phyloP scores from a whole-genome alignment of 92 coral and sea anemone species.

The Zoanthus solanderi region DNA sequence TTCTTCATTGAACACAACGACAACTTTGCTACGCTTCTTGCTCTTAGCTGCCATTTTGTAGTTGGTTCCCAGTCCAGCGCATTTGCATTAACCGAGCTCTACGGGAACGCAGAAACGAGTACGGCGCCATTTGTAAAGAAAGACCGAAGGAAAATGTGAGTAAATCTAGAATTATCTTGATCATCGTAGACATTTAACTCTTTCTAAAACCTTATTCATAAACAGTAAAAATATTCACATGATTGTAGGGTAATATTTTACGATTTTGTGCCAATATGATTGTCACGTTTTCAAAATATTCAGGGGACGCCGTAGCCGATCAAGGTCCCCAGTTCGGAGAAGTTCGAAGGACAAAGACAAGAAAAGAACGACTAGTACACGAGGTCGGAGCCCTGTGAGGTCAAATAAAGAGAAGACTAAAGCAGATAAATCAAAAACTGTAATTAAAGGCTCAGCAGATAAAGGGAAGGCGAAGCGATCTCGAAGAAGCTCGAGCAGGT shows the following conservation, averaged over 20 bases:
- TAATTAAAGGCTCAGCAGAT: constrained; percentile 52
- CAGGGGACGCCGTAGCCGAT: constrained; percentile 92
- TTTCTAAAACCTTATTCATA: neutral
- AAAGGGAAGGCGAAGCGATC: constrained; percentile 56
- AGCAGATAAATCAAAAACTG: constrained; percentile 60
- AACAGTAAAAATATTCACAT: neutral
- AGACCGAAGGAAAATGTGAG: constrained; percentile 52
- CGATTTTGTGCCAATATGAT: constrained; percentile 21
- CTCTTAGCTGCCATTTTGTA: constrained; percentile 44
- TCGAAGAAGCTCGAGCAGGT: constrained; percentile 93
- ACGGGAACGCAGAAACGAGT: neutral
- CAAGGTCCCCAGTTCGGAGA: constrained; percentile 83
- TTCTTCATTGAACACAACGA: constrained; percentile 31
- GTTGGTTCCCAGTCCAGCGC: neutral
- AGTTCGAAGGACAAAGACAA: constrained; percentile 82
- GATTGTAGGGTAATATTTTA: neutral
- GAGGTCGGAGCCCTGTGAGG: constrained; percentile 94
- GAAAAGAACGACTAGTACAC: constrained; percentile 73
- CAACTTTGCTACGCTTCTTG: constrained; percentile 28
- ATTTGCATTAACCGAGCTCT: too few relatives aligned
- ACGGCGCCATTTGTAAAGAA: constrained; percentile 52
- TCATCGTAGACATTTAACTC: constrained; percentile 24
- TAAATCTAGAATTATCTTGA: constrained; percentile 50
- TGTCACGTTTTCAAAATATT: constrained; percentile 22
- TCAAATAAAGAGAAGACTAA: constrained; percentile 73